Evolutionary conservation across 92 coral and sea anemone genomes (phyloP).

Genomic region (Phenganax marumi): DNA sequence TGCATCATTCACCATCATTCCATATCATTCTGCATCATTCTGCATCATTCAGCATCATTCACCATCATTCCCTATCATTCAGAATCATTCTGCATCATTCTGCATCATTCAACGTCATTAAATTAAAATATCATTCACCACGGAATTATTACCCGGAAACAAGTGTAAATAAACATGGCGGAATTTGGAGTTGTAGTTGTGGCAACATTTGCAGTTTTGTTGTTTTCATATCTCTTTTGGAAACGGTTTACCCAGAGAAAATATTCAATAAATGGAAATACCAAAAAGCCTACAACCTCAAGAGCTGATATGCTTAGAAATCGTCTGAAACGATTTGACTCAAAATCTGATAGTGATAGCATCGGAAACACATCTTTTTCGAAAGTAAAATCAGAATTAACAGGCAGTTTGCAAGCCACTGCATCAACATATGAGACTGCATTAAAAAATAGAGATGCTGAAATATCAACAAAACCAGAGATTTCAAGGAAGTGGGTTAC

Average conservation of each 20-base stretch:
- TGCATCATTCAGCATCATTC: no score
- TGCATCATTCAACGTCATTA: no score
- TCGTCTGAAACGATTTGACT: slow-evolving; percentile 24
- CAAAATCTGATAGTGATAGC: not conserved
- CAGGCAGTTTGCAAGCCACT: not conserved
- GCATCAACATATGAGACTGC: not conserved
- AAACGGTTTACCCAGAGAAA: slow-evolving; percentile 45
- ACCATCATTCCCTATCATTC: no score
- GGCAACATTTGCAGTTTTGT: slow-evolving; percentile 61
- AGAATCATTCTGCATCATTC: no score
- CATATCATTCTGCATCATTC: no score
- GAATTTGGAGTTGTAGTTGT: slow-evolving; percentile 62
- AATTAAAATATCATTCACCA: no score
- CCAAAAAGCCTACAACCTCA: not conserved
- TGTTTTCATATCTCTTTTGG: slow-evolving; percentile 66
- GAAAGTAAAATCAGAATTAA: not conserved
- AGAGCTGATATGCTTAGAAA: slow-evolving; percentile 4
- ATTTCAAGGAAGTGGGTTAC: slow-evolving; percentile 16
- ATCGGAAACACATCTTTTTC: no score
- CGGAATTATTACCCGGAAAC: no score
- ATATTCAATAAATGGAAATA: not conserved
- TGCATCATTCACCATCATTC: no score
- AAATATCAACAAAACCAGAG: not conserved
- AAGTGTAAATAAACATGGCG: slow-evolving; percentile 64
- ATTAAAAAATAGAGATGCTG: not conserved